Evolutionary conservation across 2,888 invertebrate genomes (phyloP).

Genomic region (Meiosimyza platycephala): DNA sequence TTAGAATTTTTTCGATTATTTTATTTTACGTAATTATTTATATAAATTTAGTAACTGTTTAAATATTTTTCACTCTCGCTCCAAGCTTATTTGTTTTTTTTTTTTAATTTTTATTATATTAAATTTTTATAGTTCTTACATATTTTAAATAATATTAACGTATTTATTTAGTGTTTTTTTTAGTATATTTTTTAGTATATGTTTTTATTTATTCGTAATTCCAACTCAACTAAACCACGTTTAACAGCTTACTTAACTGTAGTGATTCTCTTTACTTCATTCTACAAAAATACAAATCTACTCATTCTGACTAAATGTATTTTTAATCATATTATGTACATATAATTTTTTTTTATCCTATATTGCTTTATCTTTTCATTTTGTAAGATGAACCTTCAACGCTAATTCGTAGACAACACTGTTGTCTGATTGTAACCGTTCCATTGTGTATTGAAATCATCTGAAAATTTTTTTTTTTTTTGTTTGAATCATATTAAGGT

Average conservation of each 20-base stretch:
- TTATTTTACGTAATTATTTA: too few relatives aligned
- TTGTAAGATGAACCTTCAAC: constrained; percentile 55
- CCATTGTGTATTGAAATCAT: constrained; percentile 9
- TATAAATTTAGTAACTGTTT: too few relatives aligned
- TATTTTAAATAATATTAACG: neutral
- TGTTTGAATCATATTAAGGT: neutral
- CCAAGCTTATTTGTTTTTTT: too few relatives aligned
- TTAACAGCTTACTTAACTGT: constrained; percentile 45
- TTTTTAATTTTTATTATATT: neutral
- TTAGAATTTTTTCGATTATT: too few relatives aligned
- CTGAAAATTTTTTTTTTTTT: neutral
- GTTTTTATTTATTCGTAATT: constrained; percentile 18
- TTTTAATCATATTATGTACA: constrained; percentile 8
- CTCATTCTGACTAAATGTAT: neutral
- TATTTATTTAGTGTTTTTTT: neutral
- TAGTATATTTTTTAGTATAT: neutral
- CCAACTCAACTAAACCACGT: constrained; percentile 43
- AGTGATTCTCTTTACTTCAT: constrained; percentile 42
- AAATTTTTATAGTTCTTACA: neutral
- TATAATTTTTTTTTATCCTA: constrained; percentile 5
- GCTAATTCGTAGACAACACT: constrained; percentile 46
- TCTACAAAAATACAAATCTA: constrained; percentile 31
- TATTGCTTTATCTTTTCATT: constrained; percentile 23
- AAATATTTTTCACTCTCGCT: neutral
- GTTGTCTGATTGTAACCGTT: neutral